Conservation (phyloP, 30 jellyfish, hydroid and myxozoan genomes). For the Catostylus mosaicus region DNA sequence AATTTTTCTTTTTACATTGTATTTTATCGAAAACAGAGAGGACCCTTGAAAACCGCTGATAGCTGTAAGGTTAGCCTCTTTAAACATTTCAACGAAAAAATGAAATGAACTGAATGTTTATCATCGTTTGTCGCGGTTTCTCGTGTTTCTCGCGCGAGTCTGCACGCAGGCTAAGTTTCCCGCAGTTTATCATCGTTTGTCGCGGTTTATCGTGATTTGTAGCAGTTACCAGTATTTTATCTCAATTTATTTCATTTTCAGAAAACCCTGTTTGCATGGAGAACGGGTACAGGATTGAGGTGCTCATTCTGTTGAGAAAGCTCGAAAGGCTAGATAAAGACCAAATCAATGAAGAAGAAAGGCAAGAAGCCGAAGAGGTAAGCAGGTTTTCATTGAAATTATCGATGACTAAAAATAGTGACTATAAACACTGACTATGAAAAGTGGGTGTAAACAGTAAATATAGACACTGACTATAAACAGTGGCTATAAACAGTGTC, state of each 20-base stretch:
- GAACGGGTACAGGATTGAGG: constrained; percentile 90
- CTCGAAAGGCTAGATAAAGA: constrained; percentile 95
- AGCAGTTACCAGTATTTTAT: too few species aligned
- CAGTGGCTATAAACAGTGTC: not conserved
- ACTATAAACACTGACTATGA: not conserved
- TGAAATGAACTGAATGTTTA: too few species aligned
- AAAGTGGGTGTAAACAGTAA: not conserved
- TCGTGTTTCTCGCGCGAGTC: too few species aligned
- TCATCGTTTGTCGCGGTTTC: too few species aligned
- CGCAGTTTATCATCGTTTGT: too few species aligned
- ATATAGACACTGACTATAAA: not conserved
- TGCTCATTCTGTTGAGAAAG: constrained; percentile 74
- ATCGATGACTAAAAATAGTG: not conserved
- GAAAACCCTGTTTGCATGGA: constrained; percentile 90
- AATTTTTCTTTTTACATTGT: too few species aligned
- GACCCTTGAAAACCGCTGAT: too few species aligned
- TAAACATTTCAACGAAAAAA: too few species aligned
- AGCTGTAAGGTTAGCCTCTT: too few species aligned
- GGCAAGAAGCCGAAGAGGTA: constrained; percentile 98
- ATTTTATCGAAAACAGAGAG: too few species aligned
- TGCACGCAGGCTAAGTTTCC: too few species aligned
- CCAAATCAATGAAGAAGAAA: constrained; percentile 78
- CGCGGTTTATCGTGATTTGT: too few species aligned
- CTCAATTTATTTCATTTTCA: not conserved
- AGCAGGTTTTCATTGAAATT: not conserved